A percentile compares a stretch with the other conserved stretches of the same genome.
These are phyloP conservation scores for Syrista parreyssii DNA, from an alignment of 2,888 invertebrate species.

Conservation along the genomic window DNA sequence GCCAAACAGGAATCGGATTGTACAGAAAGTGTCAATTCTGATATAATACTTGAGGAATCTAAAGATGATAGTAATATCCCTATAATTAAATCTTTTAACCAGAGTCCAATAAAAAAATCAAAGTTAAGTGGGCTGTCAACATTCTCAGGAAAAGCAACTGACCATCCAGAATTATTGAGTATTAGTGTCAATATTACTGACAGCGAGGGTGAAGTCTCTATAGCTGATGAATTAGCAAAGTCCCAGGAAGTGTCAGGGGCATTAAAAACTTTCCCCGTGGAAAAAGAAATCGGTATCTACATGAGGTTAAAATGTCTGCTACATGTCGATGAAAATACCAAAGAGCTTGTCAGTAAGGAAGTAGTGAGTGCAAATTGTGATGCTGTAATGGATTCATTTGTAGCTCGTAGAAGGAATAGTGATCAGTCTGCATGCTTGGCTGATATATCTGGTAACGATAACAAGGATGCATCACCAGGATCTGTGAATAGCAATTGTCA, in stretches of 20 bases:
- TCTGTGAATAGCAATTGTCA: constrained; percentile 55
- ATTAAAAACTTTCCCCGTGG: constrained; percentile 39
- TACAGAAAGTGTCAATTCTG: constrained; percentile 36
- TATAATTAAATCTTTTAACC: constrained; percentile 1
- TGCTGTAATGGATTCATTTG: constrained; percentile 24
- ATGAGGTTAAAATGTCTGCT: constrained; percentile 53
- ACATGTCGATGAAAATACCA: constrained; percentile 52
- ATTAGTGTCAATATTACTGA: constrained; percentile 55
- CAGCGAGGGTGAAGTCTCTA: constrained; percentile 49
- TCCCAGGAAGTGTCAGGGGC: constrained; percentile 29
- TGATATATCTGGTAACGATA: constrained; percentile 58
- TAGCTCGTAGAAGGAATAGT: constrained; percentile 33
- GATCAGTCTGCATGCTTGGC: constrained; percentile 51
- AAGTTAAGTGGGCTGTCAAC: constrained; percentile 23
- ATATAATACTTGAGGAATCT: constrained; percentile 32
- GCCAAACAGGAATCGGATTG: constrained; percentile 37
- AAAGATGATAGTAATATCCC: constrained; percentile 9
- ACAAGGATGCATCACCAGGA: constrained; percentile 55
- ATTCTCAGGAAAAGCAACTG: constrained; percentile 5
- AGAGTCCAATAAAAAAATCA: constrained; percentile 19
- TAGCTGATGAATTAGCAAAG: constrained; percentile 39
- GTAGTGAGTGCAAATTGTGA: constrained; percentile 50
- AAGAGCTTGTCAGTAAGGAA: constrained; percentile 51
- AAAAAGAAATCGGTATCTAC: constrained; percentile 50
- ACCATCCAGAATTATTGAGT: constrained; percentile 42